Evolutionary conservation across 1,140 invertebrate species (phyloP).

Genomic region (Ceratina australensis): DNA sequence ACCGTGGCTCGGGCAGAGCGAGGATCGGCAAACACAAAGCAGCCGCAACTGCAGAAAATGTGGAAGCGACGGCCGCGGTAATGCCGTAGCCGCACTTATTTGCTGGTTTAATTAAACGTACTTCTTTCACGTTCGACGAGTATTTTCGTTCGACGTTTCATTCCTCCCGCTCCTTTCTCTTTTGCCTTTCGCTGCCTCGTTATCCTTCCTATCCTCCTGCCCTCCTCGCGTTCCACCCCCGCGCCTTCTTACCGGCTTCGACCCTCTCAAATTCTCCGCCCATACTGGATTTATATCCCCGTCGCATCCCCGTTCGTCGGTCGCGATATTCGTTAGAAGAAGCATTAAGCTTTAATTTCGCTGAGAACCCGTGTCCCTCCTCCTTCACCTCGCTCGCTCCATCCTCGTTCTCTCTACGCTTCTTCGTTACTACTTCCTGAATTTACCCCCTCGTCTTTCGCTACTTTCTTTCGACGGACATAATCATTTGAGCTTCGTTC

Average conservation of each 20-base stretch:
- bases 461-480: background rate
- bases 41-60: constrained; percentile 51
- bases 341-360: constrained; percentile 55
- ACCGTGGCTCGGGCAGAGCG: background rate
- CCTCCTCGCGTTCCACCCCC: constrained; percentile 15
- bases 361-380: constrained; percentile 26
- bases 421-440: background rate
- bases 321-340: constrained; percentile 42
- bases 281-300: constrained; percentile 46
- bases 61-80: constrained; percentile 47
- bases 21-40: constrained; percentile 52
- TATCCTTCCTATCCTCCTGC: constrained; percentile 45
- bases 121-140: constrained; percentile 62
- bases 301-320: constrained; percentile 25
- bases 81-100: constrained; percentile 51
- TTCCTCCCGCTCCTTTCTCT: constrained; percentile 26
- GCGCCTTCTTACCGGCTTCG: constrained; percentile 19
- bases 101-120: constrained; percentile 61
- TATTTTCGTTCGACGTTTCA: constrained; percentile 46
- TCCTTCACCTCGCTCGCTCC: background rate
- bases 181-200: constrained; percentile 53
- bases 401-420: background rate
- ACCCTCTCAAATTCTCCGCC: constrained; percentile 46
- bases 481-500: background rate
- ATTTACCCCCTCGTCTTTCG: background rate